These are phyloP conservation scores for Scalopus aquaticus DNA, from an alignment of 2,113 vertebrate genomes.

Conservation along the genomic window DNA sequence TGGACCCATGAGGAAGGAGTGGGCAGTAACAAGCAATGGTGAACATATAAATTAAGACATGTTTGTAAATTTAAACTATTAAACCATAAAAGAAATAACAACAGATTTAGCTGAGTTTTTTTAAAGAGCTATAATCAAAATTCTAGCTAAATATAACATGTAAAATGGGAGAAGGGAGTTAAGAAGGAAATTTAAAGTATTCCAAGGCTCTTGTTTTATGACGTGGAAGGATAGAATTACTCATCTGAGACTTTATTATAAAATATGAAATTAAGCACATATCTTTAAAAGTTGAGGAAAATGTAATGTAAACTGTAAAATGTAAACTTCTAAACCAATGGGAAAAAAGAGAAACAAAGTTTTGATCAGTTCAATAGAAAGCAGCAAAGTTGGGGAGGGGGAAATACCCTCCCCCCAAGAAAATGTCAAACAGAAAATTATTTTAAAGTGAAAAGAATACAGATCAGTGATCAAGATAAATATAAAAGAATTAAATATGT, in stretches of 20 bases:
- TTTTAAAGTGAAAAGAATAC: background rate
- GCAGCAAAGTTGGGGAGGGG: background rate
- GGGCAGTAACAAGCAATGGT: conserved; percentile 26
- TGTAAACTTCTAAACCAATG: conserved; percentile 34
- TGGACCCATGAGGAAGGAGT: conserved; percentile 38
- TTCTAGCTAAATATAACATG: conserved; percentile 16
- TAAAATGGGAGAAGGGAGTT: background rate
- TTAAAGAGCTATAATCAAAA: conserved; percentile 39
- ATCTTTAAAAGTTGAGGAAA: conserved; percentile 13
- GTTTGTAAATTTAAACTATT: conserved; percentile 54
- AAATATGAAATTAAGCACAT: conserved; percentile 28
- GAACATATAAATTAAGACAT: background rate
- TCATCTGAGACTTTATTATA: conserved; percentile 33
- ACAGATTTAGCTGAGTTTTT: background rate
- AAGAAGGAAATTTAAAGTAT: conserved; percentile 26
- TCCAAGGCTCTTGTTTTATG: background rate
- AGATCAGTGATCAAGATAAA: background rate
- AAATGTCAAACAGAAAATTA: background rate
- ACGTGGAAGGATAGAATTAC: background rate
- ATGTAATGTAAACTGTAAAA: background rate
- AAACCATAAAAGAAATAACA: conserved; percentile 45
- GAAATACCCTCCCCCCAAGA: background rate
- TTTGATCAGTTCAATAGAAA: background rate
- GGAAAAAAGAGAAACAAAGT: background rate
- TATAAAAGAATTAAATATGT: background rate